These are phyloP conservation scores for Unio delphinus DNA, from an alignment of 2,888 invertebrate genomes.

Conservation along the genomic window DNA sequence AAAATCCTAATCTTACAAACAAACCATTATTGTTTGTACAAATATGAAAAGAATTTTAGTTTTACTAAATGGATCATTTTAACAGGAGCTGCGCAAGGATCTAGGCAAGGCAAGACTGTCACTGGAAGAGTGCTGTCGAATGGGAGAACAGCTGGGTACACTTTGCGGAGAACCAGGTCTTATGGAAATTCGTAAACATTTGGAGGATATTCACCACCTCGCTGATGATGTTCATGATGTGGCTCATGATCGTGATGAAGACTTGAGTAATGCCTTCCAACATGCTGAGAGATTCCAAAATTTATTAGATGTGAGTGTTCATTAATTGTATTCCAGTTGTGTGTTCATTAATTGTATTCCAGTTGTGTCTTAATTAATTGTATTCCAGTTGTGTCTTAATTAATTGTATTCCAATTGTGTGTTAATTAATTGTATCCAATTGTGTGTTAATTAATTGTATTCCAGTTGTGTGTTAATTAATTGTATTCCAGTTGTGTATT, in stretches of 20 bases:
- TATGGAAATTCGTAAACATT: slow-evolving; percentile 67
- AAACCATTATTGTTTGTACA: too few relatives aligned
- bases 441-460: too few relatives aligned
- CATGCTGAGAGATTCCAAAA: slow-evolving; percentile 66
- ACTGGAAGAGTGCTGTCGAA: slow-evolving; percentile 57
- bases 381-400: too few relatives aligned
- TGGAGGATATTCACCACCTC: slow-evolving; percentile 67
- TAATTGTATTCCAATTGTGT: too few relatives aligned
- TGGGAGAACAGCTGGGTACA: slow-evolving; percentile 57
- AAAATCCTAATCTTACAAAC: too few relatives aligned
- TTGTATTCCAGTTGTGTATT: too few relatives aligned
- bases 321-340: background rate
- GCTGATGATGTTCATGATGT: slow-evolving; percentile 68
- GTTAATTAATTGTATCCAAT: background rate
- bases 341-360: too few relatives aligned
- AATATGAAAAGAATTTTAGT: background rate
- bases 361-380: too few relatives aligned
- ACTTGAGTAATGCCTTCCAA: slow-evolving; percentile 59
- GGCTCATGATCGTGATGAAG: slow-evolving; percentile 64
- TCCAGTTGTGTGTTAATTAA: too few relatives aligned
- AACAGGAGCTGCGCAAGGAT: slow-evolving; percentile 65
- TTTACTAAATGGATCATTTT: background rate
- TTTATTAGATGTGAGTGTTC: slow-evolving; percentile 57
- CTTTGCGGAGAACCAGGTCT: slow-evolving; percentile 68
- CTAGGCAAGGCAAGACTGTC: slow-evolving; percentile 56